These are phyloP conservation scores for Caenorhabditis sp. DNA, from an alignment of 2,888 invertebrate genomes.

Conservation along the genomic window DNA sequence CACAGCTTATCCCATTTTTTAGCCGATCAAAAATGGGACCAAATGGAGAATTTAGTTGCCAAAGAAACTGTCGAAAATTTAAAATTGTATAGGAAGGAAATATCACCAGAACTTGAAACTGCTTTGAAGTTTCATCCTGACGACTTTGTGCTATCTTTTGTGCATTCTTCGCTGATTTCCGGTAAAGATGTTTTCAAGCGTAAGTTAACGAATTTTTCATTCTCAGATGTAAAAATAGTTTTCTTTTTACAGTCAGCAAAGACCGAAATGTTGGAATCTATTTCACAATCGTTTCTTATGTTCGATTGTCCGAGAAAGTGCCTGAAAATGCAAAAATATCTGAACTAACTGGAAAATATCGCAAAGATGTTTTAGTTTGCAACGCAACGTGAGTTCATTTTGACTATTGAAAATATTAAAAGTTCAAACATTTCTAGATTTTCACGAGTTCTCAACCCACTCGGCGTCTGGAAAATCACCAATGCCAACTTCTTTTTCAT, in stretches of 20 bases:
- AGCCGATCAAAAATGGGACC: slow-evolving; percentile 31
- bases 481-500: slow-evolving; percentile 40
- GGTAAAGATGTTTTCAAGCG: slow-evolving; percentile 50
- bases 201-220: slow-evolving; percentile 10
- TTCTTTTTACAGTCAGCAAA: slow-evolving; percentile 37
- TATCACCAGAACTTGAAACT: slow-evolving; percentile 11
- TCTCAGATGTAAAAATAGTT: no score
- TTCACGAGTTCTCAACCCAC: slow-evolving; percentile 51
- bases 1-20: slow-evolving; percentile 17
- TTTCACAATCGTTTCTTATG: slow-evolving; percentile 48
- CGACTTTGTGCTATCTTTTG: slow-evolving; percentile 48
- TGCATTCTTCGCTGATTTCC: slow-evolving; percentile 47
- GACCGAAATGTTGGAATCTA: slow-evolving; percentile 46
- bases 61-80: slow-evolving; percentile 29
- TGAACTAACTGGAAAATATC: slow-evolving; percentile 37
- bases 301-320: slow-evolving; percentile 33
- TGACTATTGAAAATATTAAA: background rate
- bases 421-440: slow-evolving; percentile 42
- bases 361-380: slow-evolving; percentile 32
- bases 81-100: slow-evolving; percentile 9
- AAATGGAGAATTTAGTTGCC: slow-evolving; percentile 29
- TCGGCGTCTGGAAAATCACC: slow-evolving; percentile 53
- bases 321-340: slow-evolving; percentile 31
- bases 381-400: slow-evolving; percentile 46
- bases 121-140: slow-evolving; percentile 32